A percentile compares a stretch with the other conserved stretches of the same genome.
These are phyloP conservation scores for Alectoris magna DNA, from an alignment of 2,797 vertebrate species.

Conservation along the genomic window DNA sequence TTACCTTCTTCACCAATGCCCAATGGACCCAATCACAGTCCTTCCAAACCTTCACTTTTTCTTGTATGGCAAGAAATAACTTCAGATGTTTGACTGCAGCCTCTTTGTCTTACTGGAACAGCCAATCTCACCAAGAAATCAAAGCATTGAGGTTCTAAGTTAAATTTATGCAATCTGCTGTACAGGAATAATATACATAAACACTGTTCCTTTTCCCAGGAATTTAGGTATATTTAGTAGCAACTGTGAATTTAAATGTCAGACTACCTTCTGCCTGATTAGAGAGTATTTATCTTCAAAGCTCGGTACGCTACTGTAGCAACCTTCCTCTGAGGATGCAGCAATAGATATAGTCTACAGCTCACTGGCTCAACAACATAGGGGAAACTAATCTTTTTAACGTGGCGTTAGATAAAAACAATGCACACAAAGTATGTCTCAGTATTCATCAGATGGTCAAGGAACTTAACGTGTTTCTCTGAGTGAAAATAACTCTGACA, in stretches of 20 bases:
- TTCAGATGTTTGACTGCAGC: not conserved
- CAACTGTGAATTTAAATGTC: not conserved
- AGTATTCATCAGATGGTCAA: not conserved
- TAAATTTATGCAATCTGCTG: not conserved
- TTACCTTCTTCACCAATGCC: not conserved
- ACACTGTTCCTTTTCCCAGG: not conserved
- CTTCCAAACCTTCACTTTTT: not conserved
- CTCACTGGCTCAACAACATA: not conserved
- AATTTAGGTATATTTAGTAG: not conserved
- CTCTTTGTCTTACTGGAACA: not conserved
- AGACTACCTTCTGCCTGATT: not conserved
- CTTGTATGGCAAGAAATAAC: not conserved
- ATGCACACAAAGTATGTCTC: not conserved
- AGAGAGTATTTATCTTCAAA: not conserved
- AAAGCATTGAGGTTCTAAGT: not conserved
- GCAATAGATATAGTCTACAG: not conserved
- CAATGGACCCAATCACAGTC: not conserved
- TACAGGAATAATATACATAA: not conserved
- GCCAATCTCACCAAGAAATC: not conserved
- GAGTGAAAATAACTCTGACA: not conserved
- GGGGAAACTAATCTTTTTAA: not conserved
- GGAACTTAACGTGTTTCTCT: not conserved
- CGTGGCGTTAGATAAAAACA: not conserved
- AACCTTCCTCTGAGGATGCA: not conserved
- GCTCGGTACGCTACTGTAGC: not conserved